Evolutionary conservation across 2,888 invertebrate genomes (phyloP), one percentile per base, ranked within the genome.

Genomic region (Cosmia pyralina): DNA sequence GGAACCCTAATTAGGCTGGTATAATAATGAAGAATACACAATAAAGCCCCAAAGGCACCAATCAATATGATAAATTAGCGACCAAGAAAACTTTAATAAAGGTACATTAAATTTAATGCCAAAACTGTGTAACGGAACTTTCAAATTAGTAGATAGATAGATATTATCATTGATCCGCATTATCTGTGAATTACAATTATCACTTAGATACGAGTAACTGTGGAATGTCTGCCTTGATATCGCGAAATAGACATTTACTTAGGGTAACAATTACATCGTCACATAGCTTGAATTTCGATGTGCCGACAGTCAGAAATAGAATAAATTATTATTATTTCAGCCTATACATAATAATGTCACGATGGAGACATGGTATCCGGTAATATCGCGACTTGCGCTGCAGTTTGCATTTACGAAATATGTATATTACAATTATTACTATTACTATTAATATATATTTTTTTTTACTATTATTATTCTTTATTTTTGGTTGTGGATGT

Each of bases 151-250:
- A 41, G 52, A 66, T 48, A 50, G 5, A 58, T 38, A 77, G 50
- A 66, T 79, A 76, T 48, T 79, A 76, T 48, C 58, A 60, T 72
- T 72, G 44, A 79, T 65, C 76, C 66, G 46, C n/a, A 41, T 59
- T 53, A 69, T 55, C 53, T n/a, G 53, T 17, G 3, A 44, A 52
- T 48, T 50, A 64, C 4, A 46, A 79, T 79, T 65, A 60, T 64
- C 58, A 57, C 46, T 38, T 63, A 55, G 60, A 59, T 76, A 72
- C 34, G 2, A 2, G 34, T 34, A 38, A 28, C 38, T 48, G n/a
- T 41, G 81, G 75, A 62, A 80, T 73, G 65, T 52, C 28, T 62
- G 34, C 41, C 48, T 75, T 66, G 50, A 48, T 38, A 73, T 52
- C 28, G 38, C 13, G 17, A 52, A 52, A 41, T 55, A 58, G 13